Evolutionary conservation across 1,140 invertebrate genomes (phyloP).

Genomic region (Lepeophtheirus salmonis): DNA sequence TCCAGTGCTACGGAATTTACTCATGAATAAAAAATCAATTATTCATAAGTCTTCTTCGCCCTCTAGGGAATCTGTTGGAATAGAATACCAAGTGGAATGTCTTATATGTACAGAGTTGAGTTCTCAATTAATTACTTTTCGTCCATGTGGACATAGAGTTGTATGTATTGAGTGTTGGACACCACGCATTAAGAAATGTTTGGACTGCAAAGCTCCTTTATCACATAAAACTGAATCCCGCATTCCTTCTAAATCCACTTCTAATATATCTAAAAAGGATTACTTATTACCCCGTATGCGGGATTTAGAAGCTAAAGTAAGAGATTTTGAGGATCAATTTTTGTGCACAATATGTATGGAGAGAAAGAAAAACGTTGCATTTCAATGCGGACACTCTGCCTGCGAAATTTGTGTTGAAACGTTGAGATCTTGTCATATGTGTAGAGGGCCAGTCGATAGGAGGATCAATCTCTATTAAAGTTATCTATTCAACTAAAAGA

Average conservation of each 20-base stretch:
- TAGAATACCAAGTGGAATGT: slow-evolving; percentile 34
- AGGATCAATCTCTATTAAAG: slow-evolving; percentile 52
- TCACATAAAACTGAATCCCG: slow-evolving; percentile 28
- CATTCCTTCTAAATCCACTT: background rate
- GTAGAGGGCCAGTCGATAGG: slow-evolving; percentile 63
- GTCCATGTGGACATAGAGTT: slow-evolving; percentile 52
- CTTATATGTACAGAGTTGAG: slow-evolving; percentile 46
- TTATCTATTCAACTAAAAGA: no score
- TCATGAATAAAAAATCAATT: background rate
- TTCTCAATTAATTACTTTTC: slow-evolving; percentile 39
- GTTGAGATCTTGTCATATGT: slow-evolving; percentile 73
- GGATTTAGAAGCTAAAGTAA: slow-evolving; percentile 61
- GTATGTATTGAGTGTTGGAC: slow-evolving; percentile 51
- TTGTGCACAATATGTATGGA: slow-evolving; percentile 42
- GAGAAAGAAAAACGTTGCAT: slow-evolving; percentile 54
- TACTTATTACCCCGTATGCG: slow-evolving; percentile 28
- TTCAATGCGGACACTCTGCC: slow-evolving; percentile 69
- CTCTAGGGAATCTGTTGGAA: background rate
- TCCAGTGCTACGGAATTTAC: background rate
- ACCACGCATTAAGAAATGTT: slow-evolving; percentile 56
- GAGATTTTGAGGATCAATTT: slow-evolving; percentile 68
- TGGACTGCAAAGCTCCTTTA: slow-evolving; percentile 38
- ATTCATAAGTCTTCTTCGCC: background rate
- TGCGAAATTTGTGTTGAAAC: slow-evolving; percentile 63
- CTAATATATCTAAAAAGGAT: no score